Base-by-base conservation (phyloP, 2,797 vertebrate species). In the Sebastes hubbsi region DNA sequence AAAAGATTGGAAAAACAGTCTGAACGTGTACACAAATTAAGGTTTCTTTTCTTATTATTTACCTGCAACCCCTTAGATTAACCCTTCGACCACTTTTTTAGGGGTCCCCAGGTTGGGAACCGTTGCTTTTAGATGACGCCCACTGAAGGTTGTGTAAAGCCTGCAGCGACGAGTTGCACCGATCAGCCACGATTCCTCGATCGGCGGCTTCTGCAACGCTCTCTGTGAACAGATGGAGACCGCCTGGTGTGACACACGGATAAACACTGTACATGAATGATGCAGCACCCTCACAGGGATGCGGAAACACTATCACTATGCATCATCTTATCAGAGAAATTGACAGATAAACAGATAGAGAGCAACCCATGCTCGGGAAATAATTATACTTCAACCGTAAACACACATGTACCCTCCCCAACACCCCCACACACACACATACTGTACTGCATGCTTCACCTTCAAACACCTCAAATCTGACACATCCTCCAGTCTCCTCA, bases 401-500 rank as follows among this genome's bases (percentile, higher is more conserved):
- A 24, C 24, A 24, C 24, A 24, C 24, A 24, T 24, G 24, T 24
- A 24, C 24, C 24, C 2, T 30, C 42, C 59, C 49, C 36, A 64
- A 20, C 38, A 1, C 36, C 4, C 12, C 5, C 38, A 18, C 16
- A 46, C 42, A 46, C 42, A 46, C 42, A 46, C 16, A 18, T 18
- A 46, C 42, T 46, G 42, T 49, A 49, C 42, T 49, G 42, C 16
- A 20, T 49, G 42, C 42, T 49, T 80, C 72, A 70, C 62, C 78
- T 73, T 78, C 62, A 69, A 77, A 73, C 63, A 66, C 67, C 32
- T 78, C 1, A 34, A 75, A 80, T 73, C 56, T 70, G 38, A 54
- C 72, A 64, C 74, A 72, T 78, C 62, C 70, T 83, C 72, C 63
- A 13, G 66, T 72, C 72, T 77, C 68, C 75, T 84, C 75, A 79